Evolutionary conservation across 1,140 invertebrate genomes (phyloP), one percentile per base, ranked within the genome.

Genomic region (Whitmania pigra): DNA sequence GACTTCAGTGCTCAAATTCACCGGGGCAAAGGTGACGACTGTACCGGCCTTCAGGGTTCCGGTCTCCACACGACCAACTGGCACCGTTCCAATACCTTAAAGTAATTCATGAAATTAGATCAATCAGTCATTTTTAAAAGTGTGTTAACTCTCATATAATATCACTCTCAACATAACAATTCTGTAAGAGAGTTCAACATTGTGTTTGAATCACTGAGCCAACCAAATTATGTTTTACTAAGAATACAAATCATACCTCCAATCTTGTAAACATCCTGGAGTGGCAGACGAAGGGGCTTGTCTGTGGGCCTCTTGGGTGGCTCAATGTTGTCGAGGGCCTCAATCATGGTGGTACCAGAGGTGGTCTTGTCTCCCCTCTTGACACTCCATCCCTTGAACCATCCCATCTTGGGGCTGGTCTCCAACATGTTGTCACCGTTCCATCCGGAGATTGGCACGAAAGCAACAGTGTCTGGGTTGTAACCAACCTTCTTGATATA

Each of bases 191-290:
- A 31, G 27, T 68, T 68, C 67, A 68, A 31, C 20, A 29, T 25
- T 43, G 40, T 43, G 40, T 43, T 31, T 40, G 22, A 31, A 68
- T 31, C 25, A 31, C 11, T 25, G 67, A 29, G 27, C 20, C 5
- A 43, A 43, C 40, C 40, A 43, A 43, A n/a, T n/a, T n/a, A n/a
- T 43, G 13, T 43, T 43, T 43, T 13, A 43, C 5, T 13, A 60
- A 17, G 27, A 60, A 22, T 22, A 17, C 27, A 60, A 5, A 60
- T 55, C 72, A 68, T 78, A 84, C 85, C 96, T 82, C 95, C 95
- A 84, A 99, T 99, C 86, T 99, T 99, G 89, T 99, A 99, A 5
- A 98, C 96, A 83, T 99, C 96, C 86, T 96, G 70, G 73, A 98
- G 88, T 22, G 94, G 94, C 83, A 98, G n/a, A n/a, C n/a, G n/a